phyloP scores from a whole-genome alignment of 2,888 invertebrate species.

The Athrips mouffetella region DNA sequence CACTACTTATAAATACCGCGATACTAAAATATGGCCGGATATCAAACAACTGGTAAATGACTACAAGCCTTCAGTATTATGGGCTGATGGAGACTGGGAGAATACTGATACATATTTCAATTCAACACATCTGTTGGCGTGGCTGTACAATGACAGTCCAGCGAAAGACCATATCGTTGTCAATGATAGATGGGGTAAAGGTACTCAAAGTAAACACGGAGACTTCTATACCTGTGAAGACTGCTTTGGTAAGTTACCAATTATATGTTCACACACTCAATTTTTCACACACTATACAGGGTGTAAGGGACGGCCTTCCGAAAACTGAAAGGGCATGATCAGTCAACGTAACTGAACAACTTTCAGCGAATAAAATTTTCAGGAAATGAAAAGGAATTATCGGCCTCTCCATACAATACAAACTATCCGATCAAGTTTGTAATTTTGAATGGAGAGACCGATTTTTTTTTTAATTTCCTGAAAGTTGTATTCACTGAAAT shows the following conservation, averaged over 20 bases:
- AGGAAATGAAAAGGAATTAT: too few species aligned
- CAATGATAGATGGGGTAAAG: slow-evolving; percentile 96
- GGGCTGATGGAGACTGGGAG: slow-evolving; percentile 98
- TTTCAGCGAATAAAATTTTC: too few species aligned
- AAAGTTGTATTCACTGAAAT: too few species aligned
- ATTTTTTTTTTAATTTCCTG: too few species aligned
- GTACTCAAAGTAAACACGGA: slow-evolving; percentile 89
- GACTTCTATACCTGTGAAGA: slow-evolving; percentile 92
- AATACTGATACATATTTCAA: slow-evolving; percentile 90
- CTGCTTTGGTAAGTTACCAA: slow-evolving; percentile 68
- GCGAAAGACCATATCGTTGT: slow-evolving; percentile 92
- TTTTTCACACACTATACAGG: too few species aligned
- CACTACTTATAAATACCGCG: slow-evolving; percentile 81
- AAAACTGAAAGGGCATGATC: too few species aligned
- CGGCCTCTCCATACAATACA: too few species aligned
- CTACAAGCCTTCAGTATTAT: slow-evolving; percentile 87
- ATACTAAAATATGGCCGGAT: slow-evolving; percentile 87
- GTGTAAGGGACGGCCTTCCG: too few species aligned
- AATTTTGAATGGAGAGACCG: too few species aligned
- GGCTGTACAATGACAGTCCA: slow-evolving; percentile 95
- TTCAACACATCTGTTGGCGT: slow-evolving; percentile 89
- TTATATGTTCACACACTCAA: too few species aligned
- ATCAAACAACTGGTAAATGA: slow-evolving; percentile 84
- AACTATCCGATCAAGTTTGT: too few species aligned
- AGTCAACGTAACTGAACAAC: too few species aligned